phyloP scores from a whole-genome alignment of 2,113 vertebrate genomes.

The Crotalus horridus region DNA sequence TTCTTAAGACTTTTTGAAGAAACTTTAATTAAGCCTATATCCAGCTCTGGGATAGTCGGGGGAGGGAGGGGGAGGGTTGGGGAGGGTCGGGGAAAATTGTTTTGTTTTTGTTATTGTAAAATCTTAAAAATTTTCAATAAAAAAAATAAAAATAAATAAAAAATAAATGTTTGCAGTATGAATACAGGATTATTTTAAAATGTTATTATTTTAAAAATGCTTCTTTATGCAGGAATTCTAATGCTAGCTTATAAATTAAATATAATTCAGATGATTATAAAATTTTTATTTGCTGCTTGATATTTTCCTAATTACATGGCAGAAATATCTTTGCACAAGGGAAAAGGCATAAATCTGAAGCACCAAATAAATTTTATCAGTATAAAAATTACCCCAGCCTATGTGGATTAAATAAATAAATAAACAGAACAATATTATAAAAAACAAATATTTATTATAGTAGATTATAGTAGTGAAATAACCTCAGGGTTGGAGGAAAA shows the following conservation, averaged over 20 bases:
- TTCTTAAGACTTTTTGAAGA: too few relatives aligned
- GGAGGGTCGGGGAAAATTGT: too few relatives aligned
- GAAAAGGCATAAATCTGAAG: not conserved
- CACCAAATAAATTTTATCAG: not conserved
- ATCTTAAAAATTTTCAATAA: too few relatives aligned
- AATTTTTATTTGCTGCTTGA: not conserved
- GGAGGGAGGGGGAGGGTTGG: too few relatives aligned
- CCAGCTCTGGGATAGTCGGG: too few relatives aligned
- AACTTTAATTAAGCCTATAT: too few relatives aligned
- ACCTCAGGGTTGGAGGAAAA: not conserved
- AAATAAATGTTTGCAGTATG: not conserved
- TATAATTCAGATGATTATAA: not conserved
- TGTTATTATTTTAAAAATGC: not conserved
- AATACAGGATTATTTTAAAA: not conserved
- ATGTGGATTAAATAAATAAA: not conserved
- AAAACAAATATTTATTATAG: not conserved
- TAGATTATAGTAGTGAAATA: conserved; percentile 14
- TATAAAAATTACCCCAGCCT: not conserved
- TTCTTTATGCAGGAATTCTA: not conserved
- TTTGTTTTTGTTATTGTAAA: too few relatives aligned
- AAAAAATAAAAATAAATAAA: too few relatives aligned
- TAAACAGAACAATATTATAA: not conserved
- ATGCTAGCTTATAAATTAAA: not conserved
- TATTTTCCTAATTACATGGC: conserved; percentile 3
- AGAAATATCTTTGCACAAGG: not conserved